Evolutionary conservation across 2,113 vertebrate species (phyloP).

Genomic region (Oncorhynchus tshawytscha): DNA sequence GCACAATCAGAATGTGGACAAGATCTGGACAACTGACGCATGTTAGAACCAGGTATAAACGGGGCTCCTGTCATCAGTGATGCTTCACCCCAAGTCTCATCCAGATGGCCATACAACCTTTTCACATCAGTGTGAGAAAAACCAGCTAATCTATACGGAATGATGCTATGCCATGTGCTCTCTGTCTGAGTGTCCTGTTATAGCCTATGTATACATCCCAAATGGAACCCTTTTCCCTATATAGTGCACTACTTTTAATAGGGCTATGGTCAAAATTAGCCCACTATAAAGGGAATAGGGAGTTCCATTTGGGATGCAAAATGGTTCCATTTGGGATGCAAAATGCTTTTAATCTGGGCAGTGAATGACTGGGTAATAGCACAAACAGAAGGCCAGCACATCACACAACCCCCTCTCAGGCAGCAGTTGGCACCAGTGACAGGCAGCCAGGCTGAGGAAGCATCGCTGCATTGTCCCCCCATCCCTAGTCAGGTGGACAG

Average conservation of each 20-base stretch:
- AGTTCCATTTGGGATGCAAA: too few species aligned
- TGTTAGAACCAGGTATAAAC: too few species aligned
- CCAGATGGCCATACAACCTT: not conserved
- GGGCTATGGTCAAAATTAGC: too few species aligned
- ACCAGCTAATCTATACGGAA: not conserved
- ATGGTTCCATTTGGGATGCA: too few species aligned
- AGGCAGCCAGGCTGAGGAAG: not conserved
- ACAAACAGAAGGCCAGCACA: not conserved
- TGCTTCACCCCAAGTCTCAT: not conserved
- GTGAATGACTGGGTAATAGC: not conserved
- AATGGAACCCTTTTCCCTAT: too few species aligned
- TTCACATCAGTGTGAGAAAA: not conserved
- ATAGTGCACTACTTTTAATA: too few species aligned
- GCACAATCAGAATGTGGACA: too few species aligned
- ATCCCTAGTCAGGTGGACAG: conserved; percentile 49
- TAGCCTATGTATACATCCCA: too few species aligned
- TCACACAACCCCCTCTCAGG: conserved; percentile 28
- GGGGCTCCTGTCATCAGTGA: not conserved
- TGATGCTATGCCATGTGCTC: not conserved
- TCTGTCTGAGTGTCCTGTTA: not conserved
- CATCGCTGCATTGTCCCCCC: conserved; percentile 15
- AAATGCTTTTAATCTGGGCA: not conserved
- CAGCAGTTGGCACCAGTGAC: conserved; percentile 18
- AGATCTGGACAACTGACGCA: too few species aligned
- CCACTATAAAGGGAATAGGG: too few species aligned